Percentiles rank a stretch among this genome's conserved stretches.
Evolutionary conservation across 2,113 vertebrate genomes (phyloP).

Genomic region (Atherinomorus stipes): DNA sequence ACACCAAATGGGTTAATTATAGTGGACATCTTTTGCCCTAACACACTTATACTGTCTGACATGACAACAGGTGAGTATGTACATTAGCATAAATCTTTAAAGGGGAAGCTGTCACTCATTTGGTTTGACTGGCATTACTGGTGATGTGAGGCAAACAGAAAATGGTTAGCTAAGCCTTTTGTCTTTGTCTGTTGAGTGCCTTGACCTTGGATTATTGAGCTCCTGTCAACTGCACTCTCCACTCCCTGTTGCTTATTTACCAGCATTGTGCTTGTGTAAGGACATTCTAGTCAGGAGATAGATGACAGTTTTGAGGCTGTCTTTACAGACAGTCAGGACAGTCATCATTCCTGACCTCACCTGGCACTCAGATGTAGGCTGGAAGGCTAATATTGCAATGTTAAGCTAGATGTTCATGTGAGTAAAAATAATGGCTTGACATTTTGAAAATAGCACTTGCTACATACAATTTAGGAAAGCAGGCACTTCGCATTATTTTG

Average conservation of each 20-base stretch:
- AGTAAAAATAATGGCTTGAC: constrained; percentile 48
- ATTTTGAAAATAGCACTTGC: constrained; percentile 43
- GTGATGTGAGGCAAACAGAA: constrained; percentile 60
- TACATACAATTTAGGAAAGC: constrained; percentile 5
- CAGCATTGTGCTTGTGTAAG: constrained; percentile 59
- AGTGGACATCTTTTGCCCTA: constrained; percentile 5
- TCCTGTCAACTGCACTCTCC: constrained; percentile 57
- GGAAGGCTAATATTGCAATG: constrained; percentile 10
- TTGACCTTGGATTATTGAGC: constrained; percentile 76
- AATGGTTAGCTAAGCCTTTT: constrained; percentile 78
- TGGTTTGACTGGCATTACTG: constrained; percentile 54
- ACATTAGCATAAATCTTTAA: constrained; percentile 81
- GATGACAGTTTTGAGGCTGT: constrained; percentile 44
- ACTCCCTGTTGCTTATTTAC: constrained; percentile 59
- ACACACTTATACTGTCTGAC: constrained; percentile 7
- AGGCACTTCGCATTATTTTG: constrained; percentile 13
- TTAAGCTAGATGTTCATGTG: constrained; percentile 26
- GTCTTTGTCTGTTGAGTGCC: constrained; percentile 75
- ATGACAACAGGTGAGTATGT: constrained; percentile 18
- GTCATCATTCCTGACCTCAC: constrained; percentile 55
- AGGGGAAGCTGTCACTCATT: constrained; percentile 65
- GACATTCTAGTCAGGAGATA: constrained; percentile 29
- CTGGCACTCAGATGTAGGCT: constrained; percentile 9
- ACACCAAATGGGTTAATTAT: constrained; percentile 1
- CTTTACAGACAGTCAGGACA: constrained; percentile 42